These are phyloP conservation scores for Catharus fuscescens DNA, from an alignment of 2,113 vertebrate genomes.

Conservation along the genomic window DNA sequence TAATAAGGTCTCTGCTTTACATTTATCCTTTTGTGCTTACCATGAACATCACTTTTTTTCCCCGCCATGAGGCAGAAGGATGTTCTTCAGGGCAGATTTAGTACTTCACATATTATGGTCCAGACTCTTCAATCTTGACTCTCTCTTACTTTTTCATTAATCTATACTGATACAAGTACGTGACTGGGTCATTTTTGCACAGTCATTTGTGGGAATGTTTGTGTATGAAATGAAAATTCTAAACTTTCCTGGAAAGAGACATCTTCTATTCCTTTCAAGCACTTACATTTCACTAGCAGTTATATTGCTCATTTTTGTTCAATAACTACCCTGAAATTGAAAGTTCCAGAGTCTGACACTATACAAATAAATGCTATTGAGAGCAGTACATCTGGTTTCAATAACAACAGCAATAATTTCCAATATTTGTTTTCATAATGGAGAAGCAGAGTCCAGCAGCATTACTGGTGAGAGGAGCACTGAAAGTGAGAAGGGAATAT, in stretches of 20 bases:
- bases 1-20: background rate
- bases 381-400: conserved; percentile 65
- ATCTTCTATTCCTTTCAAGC: background rate
- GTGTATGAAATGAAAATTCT: background rate
- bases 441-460: conserved; percentile 20
- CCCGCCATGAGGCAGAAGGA: accelerated
- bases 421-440: conserved; percentile 58
- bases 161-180: background rate
- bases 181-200: background rate
- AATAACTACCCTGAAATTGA: conserved; percentile 10
- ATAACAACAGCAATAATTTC: conserved; percentile 67
- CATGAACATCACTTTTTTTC: background rate
- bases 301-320: conserved; percentile 30
- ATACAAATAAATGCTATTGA: conserved; percentile 56
- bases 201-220: background rate
- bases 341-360: conserved; percentile 46
- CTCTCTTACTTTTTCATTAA: background rate
- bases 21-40: background rate
- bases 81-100: background rate
- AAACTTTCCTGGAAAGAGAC: conserved; percentile 23
- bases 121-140: background rate
- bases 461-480: conserved; percentile 40
- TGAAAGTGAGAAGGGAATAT: conserved; percentile 55
- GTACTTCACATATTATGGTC: background rate
- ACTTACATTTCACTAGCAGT: conserved; percentile 12